Conservation (phyloP, 2,113 vertebrate genomes). For the Mirounga angustirostris region DNA sequence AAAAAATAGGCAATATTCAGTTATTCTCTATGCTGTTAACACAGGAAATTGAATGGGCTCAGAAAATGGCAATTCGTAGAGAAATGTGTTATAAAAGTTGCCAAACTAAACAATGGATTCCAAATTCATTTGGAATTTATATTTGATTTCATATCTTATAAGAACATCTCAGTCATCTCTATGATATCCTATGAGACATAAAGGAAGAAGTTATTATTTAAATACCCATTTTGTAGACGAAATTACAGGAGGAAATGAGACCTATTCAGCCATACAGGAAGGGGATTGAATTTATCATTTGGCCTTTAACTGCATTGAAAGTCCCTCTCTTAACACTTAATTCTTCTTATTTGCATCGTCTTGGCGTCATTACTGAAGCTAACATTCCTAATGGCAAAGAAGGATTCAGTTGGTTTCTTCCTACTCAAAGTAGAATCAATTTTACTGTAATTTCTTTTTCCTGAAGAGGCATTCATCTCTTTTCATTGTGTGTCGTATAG, state of each 20-base stretch:
- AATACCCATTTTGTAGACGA: not conserved
- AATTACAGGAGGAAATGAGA: not conserved
- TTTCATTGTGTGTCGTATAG: not conserved
- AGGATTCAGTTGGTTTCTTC: not conserved
- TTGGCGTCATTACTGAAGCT: not conserved
- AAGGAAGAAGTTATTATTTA: constrained; percentile 1
- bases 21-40: not conserved
- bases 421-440: not conserved
- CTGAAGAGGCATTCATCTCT: not conserved
- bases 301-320: not conserved
- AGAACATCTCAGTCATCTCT: not conserved
- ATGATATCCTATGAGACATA: not conserved
- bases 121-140: not conserved
- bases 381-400: not conserved
- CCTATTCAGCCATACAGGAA: not conserved
- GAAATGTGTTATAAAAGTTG: not conserved
- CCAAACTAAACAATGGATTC: not conserved
- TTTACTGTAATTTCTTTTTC: not conserved
- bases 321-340: constrained; percentile 4
- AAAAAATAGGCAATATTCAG: not conserved
- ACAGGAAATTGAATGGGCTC: not conserved
- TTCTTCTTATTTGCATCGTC: not conserved
- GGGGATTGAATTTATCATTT: not conserved
- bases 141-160: not conserved
- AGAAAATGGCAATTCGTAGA: not conserved